Evolutionary conservation across 2,888 invertebrate genomes (phyloP).

Genomic region (Caradrina kadenii): DNA sequence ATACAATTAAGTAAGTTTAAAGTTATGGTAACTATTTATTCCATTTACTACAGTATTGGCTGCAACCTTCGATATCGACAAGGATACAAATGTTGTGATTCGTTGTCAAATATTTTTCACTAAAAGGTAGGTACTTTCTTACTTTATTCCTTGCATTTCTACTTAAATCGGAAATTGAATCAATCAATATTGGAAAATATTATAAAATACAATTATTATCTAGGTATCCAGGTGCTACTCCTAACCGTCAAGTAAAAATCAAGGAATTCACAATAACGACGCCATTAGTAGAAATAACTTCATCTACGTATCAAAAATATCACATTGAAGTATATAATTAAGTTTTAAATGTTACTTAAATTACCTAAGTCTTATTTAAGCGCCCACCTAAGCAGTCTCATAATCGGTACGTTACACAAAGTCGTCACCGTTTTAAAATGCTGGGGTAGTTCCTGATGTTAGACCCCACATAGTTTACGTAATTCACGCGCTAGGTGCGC

Average conservation of each 20-base stretch:
- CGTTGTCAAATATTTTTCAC: slow-evolving; percentile 24
- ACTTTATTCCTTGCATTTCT: slow-evolving; percentile 69
- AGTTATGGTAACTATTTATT: slow-evolving; percentile 48
- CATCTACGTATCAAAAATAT: slow-evolving; percentile 63
- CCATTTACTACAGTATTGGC: slow-evolving; percentile 1
- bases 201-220: slow-evolving; percentile 18
- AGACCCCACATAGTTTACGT: not conserved
- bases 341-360: slow-evolving; percentile 36
- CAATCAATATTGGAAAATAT: slow-evolving; percentile 8
- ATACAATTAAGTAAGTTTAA: slow-evolving; percentile 7
- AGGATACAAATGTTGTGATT: not conserved
- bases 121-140: not conserved
- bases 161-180: slow-evolving; percentile 64
- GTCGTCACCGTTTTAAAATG: slow-evolving; percentile 31
- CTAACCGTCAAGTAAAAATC: slow-evolving; percentile 74
- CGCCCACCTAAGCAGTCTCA: slow-evolving; percentile 46
- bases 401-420: slow-evolving; percentile 45
- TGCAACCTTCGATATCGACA: slow-evolving; percentile 7
- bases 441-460: not conserved
- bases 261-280: slow-evolving; percentile 62
- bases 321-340: slow-evolving; percentile 64
- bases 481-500: slow-evolving; percentile 56
- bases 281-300: slow-evolving; percentile 19
- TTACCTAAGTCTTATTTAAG: slow-evolving; percentile 30
- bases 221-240: not conserved